Percentiles rank a stretch among this genome's conserved stretches.
phyloP scores from a whole-genome alignment of 2,888 invertebrate species.

The Craniophora ligustri region DNA sequence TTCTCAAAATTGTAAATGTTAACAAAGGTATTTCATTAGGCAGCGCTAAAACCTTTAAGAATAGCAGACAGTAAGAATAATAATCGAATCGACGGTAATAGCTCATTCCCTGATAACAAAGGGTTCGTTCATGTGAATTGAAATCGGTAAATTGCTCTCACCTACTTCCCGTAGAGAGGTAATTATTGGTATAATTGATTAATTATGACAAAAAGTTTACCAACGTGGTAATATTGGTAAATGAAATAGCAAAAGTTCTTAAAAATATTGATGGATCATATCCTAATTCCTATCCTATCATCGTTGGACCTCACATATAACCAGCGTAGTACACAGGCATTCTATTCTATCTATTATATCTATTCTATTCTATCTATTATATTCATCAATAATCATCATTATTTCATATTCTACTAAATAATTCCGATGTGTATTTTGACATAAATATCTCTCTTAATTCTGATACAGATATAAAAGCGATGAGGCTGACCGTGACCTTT shows the following conservation, averaged over 20 bases:
- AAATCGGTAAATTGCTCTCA: constrained; percentile 79
- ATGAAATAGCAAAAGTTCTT: neutral
- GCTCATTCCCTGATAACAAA: constrained; percentile 81
- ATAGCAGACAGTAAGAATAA: constrained; percentile 60
- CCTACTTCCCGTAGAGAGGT: constrained; percentile 66
- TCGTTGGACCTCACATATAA: no score
- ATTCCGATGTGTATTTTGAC: constrained; percentile 4
- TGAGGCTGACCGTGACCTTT: constrained; percentile 35
- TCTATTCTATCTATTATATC: no score
- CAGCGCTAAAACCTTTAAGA: constrained; percentile 42
- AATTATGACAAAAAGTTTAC: constrained; percentile 40
- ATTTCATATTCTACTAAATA: constrained; percentile 5
- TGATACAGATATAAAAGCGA: constrained; percentile 29
- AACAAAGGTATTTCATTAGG: constrained; percentile 50
- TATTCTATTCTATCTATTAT: no score
- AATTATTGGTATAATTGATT: constrained; percentile 69
- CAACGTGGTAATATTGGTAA: neutral
- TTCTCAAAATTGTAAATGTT: constrained; percentile 13
- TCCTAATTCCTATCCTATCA: no score
- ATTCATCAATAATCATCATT: no score
- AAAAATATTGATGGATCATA: neutral
- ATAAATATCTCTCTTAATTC: constrained; percentile 29
- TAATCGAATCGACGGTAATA: constrained; percentile 78
- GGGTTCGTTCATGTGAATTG: constrained; percentile 73
- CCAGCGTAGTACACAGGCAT: no score